phyloP scores from a whole-genome alignment of 2,888 invertebrate species.

The Drosophila nr. perissopoda region DNA sequence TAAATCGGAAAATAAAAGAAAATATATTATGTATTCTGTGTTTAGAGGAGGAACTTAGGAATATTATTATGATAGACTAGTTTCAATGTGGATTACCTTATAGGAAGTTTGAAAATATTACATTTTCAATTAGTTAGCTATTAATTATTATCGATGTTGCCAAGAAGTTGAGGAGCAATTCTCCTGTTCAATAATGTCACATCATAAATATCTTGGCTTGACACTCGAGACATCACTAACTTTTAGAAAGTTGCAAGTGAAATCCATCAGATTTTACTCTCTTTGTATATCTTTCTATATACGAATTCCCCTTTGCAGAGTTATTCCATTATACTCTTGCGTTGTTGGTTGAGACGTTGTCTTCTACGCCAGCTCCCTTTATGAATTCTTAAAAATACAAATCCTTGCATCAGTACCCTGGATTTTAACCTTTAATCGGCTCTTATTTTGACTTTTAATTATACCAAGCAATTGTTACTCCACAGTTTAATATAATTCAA shows the following conservation, averaged over 20 bases:
- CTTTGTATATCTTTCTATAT: not conserved
- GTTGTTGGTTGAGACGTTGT: not conserved
- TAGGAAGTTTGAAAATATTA: not conserved
- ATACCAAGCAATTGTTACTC: not conserved
- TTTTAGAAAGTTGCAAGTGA: not conserved
- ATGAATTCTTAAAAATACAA: no score
- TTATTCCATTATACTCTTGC: not conserved
- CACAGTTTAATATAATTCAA: not conserved
- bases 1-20: not conserved
- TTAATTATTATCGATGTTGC: not conserved
- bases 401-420: no score
- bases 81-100: not conserved
- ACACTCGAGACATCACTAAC: not conserved
- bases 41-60: not conserved
- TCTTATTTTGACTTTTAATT: not conserved
- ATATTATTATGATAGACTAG: not conserved
- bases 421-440: not conserved
- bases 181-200: not conserved
- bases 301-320: not conserved
- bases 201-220: not conserved
- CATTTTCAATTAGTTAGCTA: not conserved
- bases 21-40: not conserved
- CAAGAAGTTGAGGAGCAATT: not conserved
- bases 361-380: not conserved
- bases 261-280: not conserved